Evolutionary conservation across 2,113 vertebrate species (phyloP).

Genomic region (Fulica atra): DNA sequence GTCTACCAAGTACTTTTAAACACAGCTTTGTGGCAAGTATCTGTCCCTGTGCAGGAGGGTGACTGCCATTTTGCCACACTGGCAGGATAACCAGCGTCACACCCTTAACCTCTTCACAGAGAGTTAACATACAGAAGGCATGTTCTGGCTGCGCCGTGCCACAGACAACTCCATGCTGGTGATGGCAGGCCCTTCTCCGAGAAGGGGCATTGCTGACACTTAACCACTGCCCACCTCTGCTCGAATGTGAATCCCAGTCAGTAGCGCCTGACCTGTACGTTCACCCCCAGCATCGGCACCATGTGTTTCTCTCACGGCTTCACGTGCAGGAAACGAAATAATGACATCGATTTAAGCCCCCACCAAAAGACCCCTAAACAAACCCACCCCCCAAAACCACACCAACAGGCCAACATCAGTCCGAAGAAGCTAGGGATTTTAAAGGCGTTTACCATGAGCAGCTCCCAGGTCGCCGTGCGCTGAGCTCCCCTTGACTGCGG

Average conservation of each 20-base stretch:
- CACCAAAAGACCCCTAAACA: too few species aligned
- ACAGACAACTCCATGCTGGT: too few species aligned
- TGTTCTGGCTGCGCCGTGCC: background rate
- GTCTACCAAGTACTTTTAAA: background rate
- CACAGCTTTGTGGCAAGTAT: background rate
- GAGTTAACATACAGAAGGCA: background rate
- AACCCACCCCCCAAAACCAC: background rate
- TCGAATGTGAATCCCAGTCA: rapidly evolving
- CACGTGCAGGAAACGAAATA: background rate
- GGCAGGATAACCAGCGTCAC: background rate
- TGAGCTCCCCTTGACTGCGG: background rate
- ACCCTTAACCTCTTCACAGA: background rate
- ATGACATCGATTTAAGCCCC: background rate
- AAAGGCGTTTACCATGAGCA: background rate
- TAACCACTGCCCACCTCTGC: background rate
- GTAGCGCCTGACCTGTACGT: rapidly evolving
- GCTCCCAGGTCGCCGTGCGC: background rate
- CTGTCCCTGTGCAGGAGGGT: background rate
- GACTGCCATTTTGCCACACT: background rate
- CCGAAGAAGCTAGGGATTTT: background rate
- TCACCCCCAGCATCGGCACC: background rate
- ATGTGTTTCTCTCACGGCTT: background rate
- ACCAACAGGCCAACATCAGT: background rate
- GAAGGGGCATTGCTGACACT: too few species aligned
- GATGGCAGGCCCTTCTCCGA: background rate